These are phyloP conservation scores for Pygmarrhopalites habei DNA, from an alignment of 1,140 invertebrate genomes.

Conservation along the genomic window DNA sequence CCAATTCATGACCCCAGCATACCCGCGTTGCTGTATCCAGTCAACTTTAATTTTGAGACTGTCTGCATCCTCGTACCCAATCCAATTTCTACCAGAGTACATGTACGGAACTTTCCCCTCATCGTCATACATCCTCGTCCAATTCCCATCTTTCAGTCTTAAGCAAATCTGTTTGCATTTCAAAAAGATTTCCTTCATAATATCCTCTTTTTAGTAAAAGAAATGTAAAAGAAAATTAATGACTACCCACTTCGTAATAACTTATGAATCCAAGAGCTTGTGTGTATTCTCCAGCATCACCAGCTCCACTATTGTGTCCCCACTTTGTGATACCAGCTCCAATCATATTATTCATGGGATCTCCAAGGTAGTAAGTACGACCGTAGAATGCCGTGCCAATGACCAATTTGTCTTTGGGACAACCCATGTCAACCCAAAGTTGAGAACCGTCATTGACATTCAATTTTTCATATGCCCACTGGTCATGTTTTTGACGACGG, in stretches of 20 bases:
- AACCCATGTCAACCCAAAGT: conserved; percentile 47
- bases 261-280: conserved; percentile 74
- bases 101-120: conserved; percentile 58
- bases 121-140: conserved; percentile 76
- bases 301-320: conserved; percentile 64
- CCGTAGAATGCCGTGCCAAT: conserved; percentile 51
- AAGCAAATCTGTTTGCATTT: conserved; percentile 71
- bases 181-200: too few species aligned
- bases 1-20: conserved; percentile 82
- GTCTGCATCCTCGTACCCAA: conserved; percentile 37
- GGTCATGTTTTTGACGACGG: conserved; percentile 41
- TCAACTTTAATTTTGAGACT: conserved; percentile 76
- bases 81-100: conserved; percentile 34
- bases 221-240: conserved; percentile 2
- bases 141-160: conserved; percentile 56
- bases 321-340: conserved; percentile 76
- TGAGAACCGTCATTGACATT: conserved; percentile 45
- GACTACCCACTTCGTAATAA: conserved; percentile 72
- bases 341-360: conserved; percentile 45
- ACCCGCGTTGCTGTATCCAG: conserved; percentile 69
- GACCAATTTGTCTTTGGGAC: conserved; percentile 47
- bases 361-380: conserved; percentile 46
- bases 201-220: not conserved
- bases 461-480: conserved; percentile 46
- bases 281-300: conserved; percentile 72